These are phyloP conservation scores for Amiota minor DNA, from an alignment of 2,888 invertebrate genomes.

Conservation along the genomic window DNA sequence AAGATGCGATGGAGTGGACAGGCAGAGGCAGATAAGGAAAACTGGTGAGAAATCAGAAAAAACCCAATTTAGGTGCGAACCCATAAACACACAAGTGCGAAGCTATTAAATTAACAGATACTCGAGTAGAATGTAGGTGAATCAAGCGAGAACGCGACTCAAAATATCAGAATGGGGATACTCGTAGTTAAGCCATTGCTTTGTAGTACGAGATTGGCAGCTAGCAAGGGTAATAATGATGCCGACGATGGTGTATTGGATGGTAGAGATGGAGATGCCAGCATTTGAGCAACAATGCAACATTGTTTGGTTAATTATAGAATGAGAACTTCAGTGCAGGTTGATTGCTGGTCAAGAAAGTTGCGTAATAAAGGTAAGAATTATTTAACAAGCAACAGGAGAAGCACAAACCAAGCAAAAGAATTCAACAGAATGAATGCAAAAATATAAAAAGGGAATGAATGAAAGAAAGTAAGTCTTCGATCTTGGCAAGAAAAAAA, in stretches of 20 bases:
- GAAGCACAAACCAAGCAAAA: slow-evolving; percentile 25
- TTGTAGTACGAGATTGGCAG: background rate
- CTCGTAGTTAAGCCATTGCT: slow-evolving; percentile 4
- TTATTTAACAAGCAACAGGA: slow-evolving; percentile 29
- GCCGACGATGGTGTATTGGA: background rate
- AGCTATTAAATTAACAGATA: slow-evolving; percentile 59
- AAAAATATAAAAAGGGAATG: slow-evolving; percentile 41
- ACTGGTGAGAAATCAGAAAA: slow-evolving; percentile 51
- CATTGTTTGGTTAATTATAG: slow-evolving; percentile 38
- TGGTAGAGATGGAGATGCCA: slow-evolving; percentile 40
- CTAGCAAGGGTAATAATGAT: too few relatives aligned
- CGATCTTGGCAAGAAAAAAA: too few relatives aligned
- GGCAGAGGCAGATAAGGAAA: background rate
- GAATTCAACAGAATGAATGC: slow-evolving; percentile 47
- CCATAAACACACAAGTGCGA: slow-evolving; percentile 67
- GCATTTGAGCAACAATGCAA: slow-evolving; percentile 59
- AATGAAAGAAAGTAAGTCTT: background rate
- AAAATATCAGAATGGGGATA: background rate
- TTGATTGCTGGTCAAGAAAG: slow-evolving; percentile 31
- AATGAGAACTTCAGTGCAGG: slow-evolving; percentile 17
- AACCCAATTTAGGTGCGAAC: slow-evolving; percentile 65
- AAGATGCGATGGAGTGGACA: background rate
- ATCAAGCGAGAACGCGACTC: background rate
- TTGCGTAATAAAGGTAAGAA: slow-evolving; percentile 27
- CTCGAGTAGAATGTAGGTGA: background rate